Evolutionary conservation across 2,797 vertebrate species (phyloP), one percentile per base, ranked within the genome.

Genomic region (Enteromius mattozi): DNA sequence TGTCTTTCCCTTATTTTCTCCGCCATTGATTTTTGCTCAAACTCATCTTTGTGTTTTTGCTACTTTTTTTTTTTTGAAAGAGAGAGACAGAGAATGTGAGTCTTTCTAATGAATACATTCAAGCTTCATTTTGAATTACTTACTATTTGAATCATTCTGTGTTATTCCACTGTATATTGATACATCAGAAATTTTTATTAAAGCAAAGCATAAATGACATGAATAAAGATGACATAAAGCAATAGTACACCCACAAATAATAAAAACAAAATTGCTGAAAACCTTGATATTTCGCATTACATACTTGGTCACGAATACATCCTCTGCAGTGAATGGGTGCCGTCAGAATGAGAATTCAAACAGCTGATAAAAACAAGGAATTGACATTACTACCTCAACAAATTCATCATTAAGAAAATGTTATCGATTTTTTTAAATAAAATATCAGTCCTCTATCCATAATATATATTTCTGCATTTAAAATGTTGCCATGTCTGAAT

Each of bases 1-100:
- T 78, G 85, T 88, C 81, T 70, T 86, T 85, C 88, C 88, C 79
- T 61, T 63, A 66, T 66, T 72, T 74, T 85, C 80, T 21, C 74
- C 82, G 54, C 83, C 87, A 88, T 89, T 87, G 89, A 91, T 90
- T 91, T 88, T 87, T 84, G n/a, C 85, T 83, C 63, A 76, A 16
- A 77, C 72, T 78, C 75, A 66, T 51, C 63, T 80, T 66, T 75
- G 82, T 51, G 33, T 42, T 19, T 84, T 69, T 24, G 40, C 82
- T 83, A n/a, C 27, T 27, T 27, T 40, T 80, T 45, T 24, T 24
- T 59, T 12, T 54, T 54, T 45, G 3, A 42, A 76, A 76, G 30
- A 33, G 27, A 33, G 27, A 21, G 1, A 8, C 19, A 40, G 49
- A 40, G 42, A 45, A 40, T 40, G 1, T 40, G 37, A 40, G 37